Evolutionary conservation across 2,797 vertebrate species (phyloP), one percentile per base, ranked within the genome.

Genomic region (Takifugu rubripes): DNA sequence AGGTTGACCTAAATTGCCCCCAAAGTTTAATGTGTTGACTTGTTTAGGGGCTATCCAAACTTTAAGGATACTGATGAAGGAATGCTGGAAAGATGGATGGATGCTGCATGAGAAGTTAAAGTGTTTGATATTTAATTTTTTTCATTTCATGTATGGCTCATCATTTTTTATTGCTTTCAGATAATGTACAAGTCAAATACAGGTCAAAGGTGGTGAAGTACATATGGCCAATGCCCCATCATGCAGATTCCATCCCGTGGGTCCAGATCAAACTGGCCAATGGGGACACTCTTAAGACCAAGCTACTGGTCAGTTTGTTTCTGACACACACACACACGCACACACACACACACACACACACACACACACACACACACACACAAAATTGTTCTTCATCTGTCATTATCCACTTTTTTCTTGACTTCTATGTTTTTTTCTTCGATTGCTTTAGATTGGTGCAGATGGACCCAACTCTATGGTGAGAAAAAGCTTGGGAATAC

Each of bases 381-480:
- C 27, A 33, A 29, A n/a, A 8, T 9, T 52, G 2, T 66, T 58
- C 6, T 3, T 67, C 53, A 1, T 57, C 2, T 25, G 1, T 3
- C 11, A 7, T 49, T 7, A 25, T 21, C 9, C 51, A 5, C 4
- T 26, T 36, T 50, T 53, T 58, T 14, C 48, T 7, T 46, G 3
- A 60, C 21, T 12, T 33, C 44, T 62, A 25, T 55, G 29, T 7
- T 15, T 21, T 25, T 47, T 50, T 65, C 42, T n/a, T 73, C 17
- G 5, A 7, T 21, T n/a, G 65, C 78, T 64, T 33, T 70, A 99
- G 97, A 94, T 99, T 16, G 97, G 96, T 56, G 97, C 97, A 0
- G 97, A 99, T 62, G 96, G 97, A 36, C 91, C 94, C 12, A 97
- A 96, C 81, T 99, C 97, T 0, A 85, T 91, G 80, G 95, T 97